Base-by-base conservation (phyloP, 1,140 invertebrate genomes). In the Lepidostoma basale region DNA sequence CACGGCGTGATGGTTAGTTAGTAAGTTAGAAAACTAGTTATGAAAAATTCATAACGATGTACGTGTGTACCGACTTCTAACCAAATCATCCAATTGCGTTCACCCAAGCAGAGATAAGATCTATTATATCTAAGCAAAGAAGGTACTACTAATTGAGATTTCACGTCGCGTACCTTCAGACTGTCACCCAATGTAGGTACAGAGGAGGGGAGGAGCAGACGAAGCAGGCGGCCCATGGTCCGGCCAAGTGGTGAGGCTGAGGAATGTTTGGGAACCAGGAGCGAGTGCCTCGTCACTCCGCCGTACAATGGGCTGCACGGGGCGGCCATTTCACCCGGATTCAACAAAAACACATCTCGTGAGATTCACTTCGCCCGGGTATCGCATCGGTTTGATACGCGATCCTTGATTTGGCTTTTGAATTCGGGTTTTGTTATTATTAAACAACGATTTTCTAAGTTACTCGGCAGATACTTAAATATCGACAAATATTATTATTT, bases 91-190 rank as follows among this genome's bases (percentile, higher is more conserved):
- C n/a, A n/a, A n/a, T n/a, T n/a, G n/a, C n/a, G n/a, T n/a, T n/a
- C n/a, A n/a, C n/a, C n/a, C n/a, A n/a, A n/a, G n/a, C n/a, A n/a
- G n/a, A n/a, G n/a, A n/a, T n/a, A n/a, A n/a, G n/a, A n/a, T n/a
- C n/a, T n/a, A n/a, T n/a, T n/a, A n/a, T n/a, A n/a, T n/a, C n/a
- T n/a, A n/a, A n/a, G n/a, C n/a, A 33, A 30, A 18, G 52, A 30
- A 14, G 42, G 22, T 25, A 20, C 12, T 20, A 16, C 59, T 16
- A 45, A 62, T 45, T 9, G 42, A 6, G 26, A 62, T 62, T 62
- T 47, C 59, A 62, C 42, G 59, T 44, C 59, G 59, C 42, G 59
- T 62, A 62, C 59, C 59, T 62, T 59, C 20, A 42, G 26, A 14
- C 47, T 62, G 59, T 62, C 59, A 62, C 59, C 59, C 40, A 62